Percentiles rank a stretch among this genome's conserved stretches.
phyloP scores from a whole-genome alignment of 2,797 vertebrate genomes.

The Halcyon leucocephala region DNA sequence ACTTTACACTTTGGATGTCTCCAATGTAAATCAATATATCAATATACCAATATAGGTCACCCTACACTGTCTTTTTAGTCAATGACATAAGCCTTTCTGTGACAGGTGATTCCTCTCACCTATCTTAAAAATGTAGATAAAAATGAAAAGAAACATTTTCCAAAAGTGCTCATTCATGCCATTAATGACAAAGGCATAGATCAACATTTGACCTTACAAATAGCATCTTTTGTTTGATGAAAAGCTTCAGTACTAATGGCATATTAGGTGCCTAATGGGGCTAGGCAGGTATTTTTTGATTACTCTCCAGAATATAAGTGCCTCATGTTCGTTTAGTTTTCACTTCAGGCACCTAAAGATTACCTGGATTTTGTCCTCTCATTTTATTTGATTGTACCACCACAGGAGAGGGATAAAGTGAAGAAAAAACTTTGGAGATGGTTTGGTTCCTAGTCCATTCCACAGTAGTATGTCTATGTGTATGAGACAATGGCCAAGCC shows the following conservation, averaged over 20 bases:
- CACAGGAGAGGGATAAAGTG: neutral
- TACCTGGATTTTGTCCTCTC: neutral
- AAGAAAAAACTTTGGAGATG: neutral
- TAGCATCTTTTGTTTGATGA: neutral
- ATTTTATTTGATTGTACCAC: neutral
- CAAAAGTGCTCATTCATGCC: neutral
- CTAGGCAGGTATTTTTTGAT: neutral
- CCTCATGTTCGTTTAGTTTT: neutral
- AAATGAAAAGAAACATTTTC: neutral
- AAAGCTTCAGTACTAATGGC: neutral
- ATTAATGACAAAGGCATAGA: neutral
- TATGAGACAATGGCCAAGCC: neutral
- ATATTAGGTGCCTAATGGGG: neutral
- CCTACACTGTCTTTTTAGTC: neutral
- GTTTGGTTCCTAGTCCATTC: neutral
- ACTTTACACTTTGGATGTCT: neutral
- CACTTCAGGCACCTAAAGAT: neutral
- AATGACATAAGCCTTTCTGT: neutral
- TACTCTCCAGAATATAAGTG: neutral
- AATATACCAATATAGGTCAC: neutral
- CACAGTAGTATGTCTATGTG: neutral
- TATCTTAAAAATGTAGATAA: neutral
- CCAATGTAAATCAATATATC: neutral
- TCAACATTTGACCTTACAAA: neutral
- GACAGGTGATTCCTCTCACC: neutral